A percentile compares a stretch with the other conserved stretches of the same genome.
phyloP scores from a whole-genome alignment of 2,113 vertebrate genomes.

The Pterocles gutturalis region DNA sequence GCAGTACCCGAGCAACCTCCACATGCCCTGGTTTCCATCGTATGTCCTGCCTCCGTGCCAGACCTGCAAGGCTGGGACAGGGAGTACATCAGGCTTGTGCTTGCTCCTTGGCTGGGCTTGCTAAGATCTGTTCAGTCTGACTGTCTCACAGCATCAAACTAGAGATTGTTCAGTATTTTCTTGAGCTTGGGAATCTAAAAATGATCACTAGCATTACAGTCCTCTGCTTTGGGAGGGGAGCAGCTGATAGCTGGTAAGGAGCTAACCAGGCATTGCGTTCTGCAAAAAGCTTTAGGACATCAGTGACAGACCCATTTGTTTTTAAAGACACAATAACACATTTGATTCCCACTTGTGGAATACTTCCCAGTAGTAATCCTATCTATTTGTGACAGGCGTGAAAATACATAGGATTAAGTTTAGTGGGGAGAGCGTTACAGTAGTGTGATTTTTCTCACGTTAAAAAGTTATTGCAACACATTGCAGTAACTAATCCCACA shows the following conservation, averaged over 20 bases:
- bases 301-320: background rate
- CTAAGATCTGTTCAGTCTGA: background rate
- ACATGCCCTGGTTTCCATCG: accelerated
- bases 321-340: background rate
- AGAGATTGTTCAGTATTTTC: background rate
- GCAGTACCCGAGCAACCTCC: background rate
- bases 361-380: background rate
- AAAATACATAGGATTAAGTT: background rate
- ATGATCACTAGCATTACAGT: background rate
- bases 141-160: accelerated
- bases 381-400: background rate
- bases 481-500: background rate
- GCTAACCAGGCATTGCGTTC: accelerated
- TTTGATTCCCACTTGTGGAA: background rate
- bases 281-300: background rate
- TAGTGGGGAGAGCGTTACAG: background rate
- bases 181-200: background rate
- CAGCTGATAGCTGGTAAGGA: background rate
- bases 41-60: background rate
- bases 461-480: background rate
- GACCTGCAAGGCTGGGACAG: background rate
- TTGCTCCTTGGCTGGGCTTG: background rate
- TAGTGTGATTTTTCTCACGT: background rate
- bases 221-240: background rate
- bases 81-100: background rate